A percentile compares a stretch with the other conserved stretches of the same genome.
These are phyloP conservation scores for Hemiscyllium ocellatum DNA, from an alignment of 2,113 vertebrate genomes.

Conservation along the genomic window DNA sequence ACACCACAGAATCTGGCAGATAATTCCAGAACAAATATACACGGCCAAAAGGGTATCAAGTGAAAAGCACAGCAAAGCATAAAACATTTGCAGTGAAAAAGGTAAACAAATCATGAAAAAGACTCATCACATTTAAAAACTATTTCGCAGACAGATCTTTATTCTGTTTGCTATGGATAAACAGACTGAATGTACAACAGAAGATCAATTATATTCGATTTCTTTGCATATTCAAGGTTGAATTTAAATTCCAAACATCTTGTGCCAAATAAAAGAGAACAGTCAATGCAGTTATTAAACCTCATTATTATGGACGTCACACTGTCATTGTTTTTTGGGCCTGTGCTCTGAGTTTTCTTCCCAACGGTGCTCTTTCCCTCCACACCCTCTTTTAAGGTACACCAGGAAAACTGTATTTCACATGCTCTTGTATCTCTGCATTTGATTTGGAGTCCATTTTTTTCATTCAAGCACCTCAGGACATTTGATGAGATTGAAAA, in stretches of 20 bases:
- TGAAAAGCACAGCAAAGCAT: too few relatives aligned
- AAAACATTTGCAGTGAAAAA: too few relatives aligned
- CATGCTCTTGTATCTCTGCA: background rate
- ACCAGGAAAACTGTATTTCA: background rate
- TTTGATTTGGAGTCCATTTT: background rate
- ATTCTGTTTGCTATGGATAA: too few relatives aligned
- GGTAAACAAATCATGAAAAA: too few relatives aligned
- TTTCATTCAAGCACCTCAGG: background rate
- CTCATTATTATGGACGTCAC: background rate
- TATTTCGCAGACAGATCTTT: too few relatives aligned
- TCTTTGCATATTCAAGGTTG: background rate
- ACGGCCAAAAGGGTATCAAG: too few relatives aligned
- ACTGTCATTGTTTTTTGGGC: background rate
- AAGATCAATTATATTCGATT: background rate
- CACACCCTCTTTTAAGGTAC: background rate
- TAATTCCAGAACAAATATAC: too few relatives aligned
- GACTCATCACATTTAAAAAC: too few relatives aligned
- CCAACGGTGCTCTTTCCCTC: background rate
- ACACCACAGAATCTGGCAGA: too few relatives aligned
- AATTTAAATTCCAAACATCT: background rate
- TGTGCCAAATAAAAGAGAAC: background rate
- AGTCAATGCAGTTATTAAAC: background rate
- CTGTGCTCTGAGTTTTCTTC: background rate
- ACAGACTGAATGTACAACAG: background rate
- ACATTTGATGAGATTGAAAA: too few relatives aligned